Conservation (phyloP, 2,797 vertebrate genomes). For the Melanogrammus aeglefinus region DNA sequence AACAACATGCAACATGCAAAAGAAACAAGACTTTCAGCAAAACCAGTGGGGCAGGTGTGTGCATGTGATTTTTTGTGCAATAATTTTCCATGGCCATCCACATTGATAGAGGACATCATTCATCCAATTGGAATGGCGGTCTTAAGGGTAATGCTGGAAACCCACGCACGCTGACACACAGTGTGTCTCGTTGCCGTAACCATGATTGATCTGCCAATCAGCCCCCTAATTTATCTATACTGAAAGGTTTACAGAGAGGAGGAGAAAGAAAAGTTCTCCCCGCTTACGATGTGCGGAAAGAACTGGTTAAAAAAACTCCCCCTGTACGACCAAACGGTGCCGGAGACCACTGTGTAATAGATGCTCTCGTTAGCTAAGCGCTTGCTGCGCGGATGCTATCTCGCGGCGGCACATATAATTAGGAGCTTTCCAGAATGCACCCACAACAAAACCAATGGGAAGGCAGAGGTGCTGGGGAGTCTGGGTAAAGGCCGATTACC, state of each 20-base stretch:
- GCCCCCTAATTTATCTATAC: not conserved
- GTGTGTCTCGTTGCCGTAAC: not conserved
- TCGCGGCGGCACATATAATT: not conserved
- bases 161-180: not conserved
- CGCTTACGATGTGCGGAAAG: not conserved
- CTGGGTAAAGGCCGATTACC: not conserved
- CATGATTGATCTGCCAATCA: not conserved
- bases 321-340: not conserved
- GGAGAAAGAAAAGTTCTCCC: not conserved
- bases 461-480: not conserved
- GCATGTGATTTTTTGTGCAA: not conserved
- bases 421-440: not conserved
- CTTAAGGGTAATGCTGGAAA: not conserved
- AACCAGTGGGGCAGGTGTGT: not conserved
- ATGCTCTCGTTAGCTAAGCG: not conserved
- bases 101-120: not conserved
- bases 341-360: not conserved
- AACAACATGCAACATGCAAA: not conserved
- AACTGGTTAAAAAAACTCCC: not conserved
- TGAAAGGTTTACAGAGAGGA: not conserved
- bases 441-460: not conserved
- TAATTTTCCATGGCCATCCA: not conserved
- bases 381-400: not conserved
- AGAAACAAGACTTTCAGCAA: not conserved
- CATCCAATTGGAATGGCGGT: not conserved